Evolutionary conservation across 2,113 vertebrate species (phyloP).

Genomic region (Albula goreensis): DNA sequence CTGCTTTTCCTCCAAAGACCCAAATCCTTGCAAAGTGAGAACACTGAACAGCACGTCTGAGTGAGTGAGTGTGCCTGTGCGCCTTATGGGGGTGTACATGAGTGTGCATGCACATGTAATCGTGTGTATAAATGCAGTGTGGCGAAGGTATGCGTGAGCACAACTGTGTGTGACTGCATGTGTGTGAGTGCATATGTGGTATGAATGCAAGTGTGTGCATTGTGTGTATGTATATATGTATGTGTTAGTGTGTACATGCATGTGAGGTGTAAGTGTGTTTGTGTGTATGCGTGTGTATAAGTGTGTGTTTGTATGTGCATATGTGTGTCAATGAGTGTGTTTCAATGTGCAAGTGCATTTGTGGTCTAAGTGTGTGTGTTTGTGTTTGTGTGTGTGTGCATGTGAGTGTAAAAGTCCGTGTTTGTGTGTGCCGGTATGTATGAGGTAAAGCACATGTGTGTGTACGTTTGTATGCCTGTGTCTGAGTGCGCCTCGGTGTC

Average conservation of each 20-base stretch:
- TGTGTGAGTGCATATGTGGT: background rate
- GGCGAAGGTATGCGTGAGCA: too few relatives aligned
- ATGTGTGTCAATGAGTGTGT: background rate
- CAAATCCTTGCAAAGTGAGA: too few relatives aligned
- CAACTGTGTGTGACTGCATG: too few relatives aligned
- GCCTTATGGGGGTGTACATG: too few relatives aligned
- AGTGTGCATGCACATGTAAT: too few relatives aligned
- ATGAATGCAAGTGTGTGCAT: constrained; percentile 19
- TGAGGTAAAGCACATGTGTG: too few relatives aligned
- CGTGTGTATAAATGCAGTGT: too few relatives aligned
- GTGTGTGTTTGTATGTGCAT: too few relatives aligned
- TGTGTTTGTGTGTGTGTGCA: background rate
- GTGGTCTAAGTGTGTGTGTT: background rate
- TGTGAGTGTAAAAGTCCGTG: background rate
- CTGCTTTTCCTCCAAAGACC: too few relatives aligned
- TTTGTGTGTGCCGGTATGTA: background rate
- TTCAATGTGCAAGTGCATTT: background rate
- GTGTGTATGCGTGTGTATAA: too few relatives aligned
- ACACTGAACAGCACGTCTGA: too few relatives aligned
- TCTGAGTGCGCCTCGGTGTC: background rate
- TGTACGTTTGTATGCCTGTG: background rate
- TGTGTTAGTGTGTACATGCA: background rate
- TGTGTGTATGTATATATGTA: constrained; percentile 12
- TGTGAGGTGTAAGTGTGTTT: background rate
- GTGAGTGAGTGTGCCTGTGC: too few relatives aligned